Percentiles rank a stretch among this genome's conserved stretches.
These are phyloP conservation scores for Drosophila robusta DNA, from an alignment of 2,888 invertebrate species.

Conservation along the genomic window DNA sequence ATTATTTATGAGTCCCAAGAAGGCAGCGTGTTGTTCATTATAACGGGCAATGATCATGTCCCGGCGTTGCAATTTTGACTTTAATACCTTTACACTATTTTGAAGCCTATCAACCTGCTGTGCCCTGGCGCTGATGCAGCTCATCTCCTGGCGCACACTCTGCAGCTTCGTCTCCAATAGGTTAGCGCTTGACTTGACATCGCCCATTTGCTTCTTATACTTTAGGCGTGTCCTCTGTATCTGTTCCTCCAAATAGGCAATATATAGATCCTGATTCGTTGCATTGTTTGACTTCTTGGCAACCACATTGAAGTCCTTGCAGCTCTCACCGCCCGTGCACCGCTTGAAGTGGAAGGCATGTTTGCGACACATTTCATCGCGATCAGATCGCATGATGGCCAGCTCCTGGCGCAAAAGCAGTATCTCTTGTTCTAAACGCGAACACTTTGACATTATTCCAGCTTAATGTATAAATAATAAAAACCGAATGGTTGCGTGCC, in stretches of 20 bases:
- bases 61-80: constrained; percentile 46
- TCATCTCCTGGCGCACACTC: constrained; percentile 50
- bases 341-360: constrained; percentile 14
- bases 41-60: constrained; percentile 55
- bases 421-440: constrained; percentile 45
- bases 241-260: constrained; percentile 59
- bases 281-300: not conserved
- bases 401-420: constrained; percentile 42
- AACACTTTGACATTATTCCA: constrained; percentile 27
- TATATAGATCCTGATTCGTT: constrained; percentile 47
- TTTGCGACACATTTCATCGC: constrained; percentile 28
- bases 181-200: constrained; percentile 50
- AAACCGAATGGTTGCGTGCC: not conserved
- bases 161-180: constrained; percentile 51
- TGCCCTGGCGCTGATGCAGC: constrained; percentile 38
- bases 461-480: not conserved
- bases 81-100: constrained; percentile 25
- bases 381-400: constrained; percentile 13
- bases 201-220: constrained; percentile 52
- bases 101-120: constrained; percentile 45
- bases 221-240: constrained; percentile 41
- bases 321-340: constrained; percentile 21
- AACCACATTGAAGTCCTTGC: not conserved
- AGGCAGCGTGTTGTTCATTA: constrained; percentile 37
- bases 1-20: constrained; percentile 26